Evolutionary conservation across 2,113 vertebrate genomes (phyloP).

Genomic region (Charina bottae): DNA sequence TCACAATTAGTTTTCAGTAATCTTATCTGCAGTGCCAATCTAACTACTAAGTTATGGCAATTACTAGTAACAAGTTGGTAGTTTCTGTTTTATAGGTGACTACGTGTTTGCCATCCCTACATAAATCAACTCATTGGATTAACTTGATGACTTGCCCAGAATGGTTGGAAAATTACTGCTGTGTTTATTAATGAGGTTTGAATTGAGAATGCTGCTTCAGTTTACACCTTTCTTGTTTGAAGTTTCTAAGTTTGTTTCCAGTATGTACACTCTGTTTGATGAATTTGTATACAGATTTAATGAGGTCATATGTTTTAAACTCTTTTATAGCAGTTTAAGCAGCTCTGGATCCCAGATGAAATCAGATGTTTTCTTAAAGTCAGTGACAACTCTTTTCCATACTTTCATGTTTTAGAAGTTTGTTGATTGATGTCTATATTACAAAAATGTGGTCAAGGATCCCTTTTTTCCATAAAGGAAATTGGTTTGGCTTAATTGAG

Average conservation of each 20-base stretch:
- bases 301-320: constrained; percentile 22
- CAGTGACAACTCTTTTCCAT: constrained; percentile 21
- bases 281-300: constrained; percentile 7
- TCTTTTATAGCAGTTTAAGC: constrained; percentile 21
- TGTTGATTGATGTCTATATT: constrained; percentile 2
- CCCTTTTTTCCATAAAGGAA: neutral
- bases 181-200: neutral
- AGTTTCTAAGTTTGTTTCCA: neutral
- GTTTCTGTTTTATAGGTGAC: neutral
- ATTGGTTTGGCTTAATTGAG: neutral
- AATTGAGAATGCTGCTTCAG: neutral
- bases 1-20: neutral
- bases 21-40: neutral
- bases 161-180: neutral
- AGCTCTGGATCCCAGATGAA: constrained; percentile 21
- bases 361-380: constrained; percentile 11
- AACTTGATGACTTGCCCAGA: neutral
- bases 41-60: neutral
- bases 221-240: constrained; percentile 6
- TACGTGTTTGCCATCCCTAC: neutral
- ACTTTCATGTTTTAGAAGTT: constrained; percentile 20
- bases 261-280: neutral
- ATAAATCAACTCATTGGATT: neutral
- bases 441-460: constrained; percentile 3
- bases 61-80: neutral